Percentiles rank a stretch among this genome's conserved stretches.
Conservation (phyloP, 2,113 vertebrate genomes). For the Laticauda laticaudata region DNA sequence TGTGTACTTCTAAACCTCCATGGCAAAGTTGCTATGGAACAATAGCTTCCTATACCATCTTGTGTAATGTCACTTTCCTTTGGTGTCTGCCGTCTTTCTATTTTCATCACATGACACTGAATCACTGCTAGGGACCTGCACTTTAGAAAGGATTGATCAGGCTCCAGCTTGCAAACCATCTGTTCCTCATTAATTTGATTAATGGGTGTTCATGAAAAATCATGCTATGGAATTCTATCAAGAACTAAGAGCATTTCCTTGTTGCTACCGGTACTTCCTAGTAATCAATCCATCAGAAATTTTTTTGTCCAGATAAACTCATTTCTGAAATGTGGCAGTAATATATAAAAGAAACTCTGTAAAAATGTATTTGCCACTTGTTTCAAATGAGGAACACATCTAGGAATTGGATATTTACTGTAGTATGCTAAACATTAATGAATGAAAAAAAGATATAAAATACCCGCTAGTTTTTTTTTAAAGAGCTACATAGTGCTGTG, state of each 20-base stretch:
- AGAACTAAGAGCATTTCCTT: slow-evolving; percentile 11
- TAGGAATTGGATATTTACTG: neutral
- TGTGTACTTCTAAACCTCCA: neutral
- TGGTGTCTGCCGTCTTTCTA: neutral
- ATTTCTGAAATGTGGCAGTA: neutral
- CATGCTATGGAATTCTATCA: slow-evolving; percentile 16
- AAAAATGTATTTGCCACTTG: slow-evolving; percentile 29
- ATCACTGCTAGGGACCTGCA: neutral
- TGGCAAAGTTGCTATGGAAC: neutral
- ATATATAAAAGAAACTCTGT: slow-evolving; percentile 12
- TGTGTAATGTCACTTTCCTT: neutral
- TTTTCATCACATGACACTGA: neutral
- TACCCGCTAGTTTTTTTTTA: neutral
- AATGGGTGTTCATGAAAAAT: neutral
- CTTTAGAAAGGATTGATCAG: neutral
- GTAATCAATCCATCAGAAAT: slow-evolving; percentile 9
- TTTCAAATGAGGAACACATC: slow-evolving; percentile 36
- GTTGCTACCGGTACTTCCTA: neutral
- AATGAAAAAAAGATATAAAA: neutral
- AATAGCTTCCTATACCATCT: neutral
- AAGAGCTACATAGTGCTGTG: neutral
- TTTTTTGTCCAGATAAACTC: slow-evolving; percentile 11
- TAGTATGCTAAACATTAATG: slow-evolving; percentile 1
- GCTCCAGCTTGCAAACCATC: slow-evolving; percentile 29
- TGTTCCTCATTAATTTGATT: slow-evolving; percentile 8